Evolutionary conservation across 1,140 invertebrate genomes (phyloP), one percentile per base, ranked within the genome.

Genomic region (Leptopilina boulardi): DNA sequence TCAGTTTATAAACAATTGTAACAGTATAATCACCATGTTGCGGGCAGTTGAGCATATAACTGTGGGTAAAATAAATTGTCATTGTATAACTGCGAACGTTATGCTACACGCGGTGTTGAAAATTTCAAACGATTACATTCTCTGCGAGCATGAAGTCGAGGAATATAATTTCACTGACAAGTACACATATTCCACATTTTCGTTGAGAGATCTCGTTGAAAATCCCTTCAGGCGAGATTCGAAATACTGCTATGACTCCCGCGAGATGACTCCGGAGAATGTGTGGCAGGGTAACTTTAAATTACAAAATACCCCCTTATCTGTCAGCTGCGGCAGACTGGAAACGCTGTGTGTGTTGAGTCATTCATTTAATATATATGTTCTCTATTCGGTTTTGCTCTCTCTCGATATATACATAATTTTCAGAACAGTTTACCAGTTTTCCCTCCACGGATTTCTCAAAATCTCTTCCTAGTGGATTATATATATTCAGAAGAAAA

Each of bases 261-360:
- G 23, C 30, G 21, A 66, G 21, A 66, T 66, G 23, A 66, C 23
- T 66, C 19, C 21, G 21, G 2, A 66, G 21, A 2, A 66, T 23
- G 23, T 66, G 56, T 66, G 56, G 2, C 23, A 66, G 21, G 23
- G 56, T 23, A 66, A 30, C 56, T 66, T 66, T n/a, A 30, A 66
- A 66, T 30, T 26, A 30, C 23, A 66, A 66, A 66, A 66, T 26
- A 66, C 56, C 15, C 23, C 23, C 54, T 13, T 66, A 66, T 66
- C 56, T 23, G 21, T 66, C 56, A 66, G 23, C 2, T 18, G 47
- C 47, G 18, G 47, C 18, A 51, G n/a, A 51, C n/a, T 18, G 47
- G n/a, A 51, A 51, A 51, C 13, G 18, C 44, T 47, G n/a, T 51
- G 47, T 51, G n/a, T 51, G 47, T 51, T n/a, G 47, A 51, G 47